Evolutionary conservation across 2,888 invertebrate species (phyloP).

Genomic region (Aspidiotus destructor): DNA sequence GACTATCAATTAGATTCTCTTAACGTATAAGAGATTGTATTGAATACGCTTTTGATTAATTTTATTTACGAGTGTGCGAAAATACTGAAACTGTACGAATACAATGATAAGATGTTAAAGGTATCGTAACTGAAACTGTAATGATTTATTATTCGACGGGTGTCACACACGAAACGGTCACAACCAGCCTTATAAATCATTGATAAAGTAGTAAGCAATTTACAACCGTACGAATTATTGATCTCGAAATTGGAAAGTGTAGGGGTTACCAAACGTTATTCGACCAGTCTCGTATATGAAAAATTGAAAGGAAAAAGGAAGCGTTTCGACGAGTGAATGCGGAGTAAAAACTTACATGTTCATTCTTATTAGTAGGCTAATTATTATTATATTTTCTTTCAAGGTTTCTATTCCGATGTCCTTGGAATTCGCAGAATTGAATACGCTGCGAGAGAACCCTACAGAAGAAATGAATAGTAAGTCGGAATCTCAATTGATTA

Average conservation of each 20-base stretch:
- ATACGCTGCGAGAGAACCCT: conserved; percentile 79
- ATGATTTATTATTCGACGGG: too few relatives aligned
- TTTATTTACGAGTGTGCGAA: neutral
- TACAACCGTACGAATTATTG: too few relatives aligned
- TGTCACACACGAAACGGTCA: too few relatives aligned
- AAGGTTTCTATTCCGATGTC: conserved; percentile 75
- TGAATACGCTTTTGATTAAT: too few relatives aligned
- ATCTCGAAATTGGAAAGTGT: too few relatives aligned
- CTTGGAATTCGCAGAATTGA: conserved; percentile 90
- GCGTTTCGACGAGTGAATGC: neutral
- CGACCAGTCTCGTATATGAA: neutral
- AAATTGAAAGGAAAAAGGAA: neutral
- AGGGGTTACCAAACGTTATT: too few relatives aligned
- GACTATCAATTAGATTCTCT: neutral
- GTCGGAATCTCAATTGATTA: conserved; percentile 21
- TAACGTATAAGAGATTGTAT: neutral
- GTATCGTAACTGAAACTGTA: too few relatives aligned
- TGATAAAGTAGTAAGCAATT: too few relatives aligned
- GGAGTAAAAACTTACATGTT: neutral
- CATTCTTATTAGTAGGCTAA: neutral
- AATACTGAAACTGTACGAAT: neutral
- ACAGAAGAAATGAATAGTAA: conserved; percentile 58
- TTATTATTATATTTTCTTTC: conserved; percentile 34
- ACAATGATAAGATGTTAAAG: too few relatives aligned
- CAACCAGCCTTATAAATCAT: too few relatives aligned